Conservation (phyloP, 2,888 invertebrate genomes). For the Pammene fasciana region DNA sequence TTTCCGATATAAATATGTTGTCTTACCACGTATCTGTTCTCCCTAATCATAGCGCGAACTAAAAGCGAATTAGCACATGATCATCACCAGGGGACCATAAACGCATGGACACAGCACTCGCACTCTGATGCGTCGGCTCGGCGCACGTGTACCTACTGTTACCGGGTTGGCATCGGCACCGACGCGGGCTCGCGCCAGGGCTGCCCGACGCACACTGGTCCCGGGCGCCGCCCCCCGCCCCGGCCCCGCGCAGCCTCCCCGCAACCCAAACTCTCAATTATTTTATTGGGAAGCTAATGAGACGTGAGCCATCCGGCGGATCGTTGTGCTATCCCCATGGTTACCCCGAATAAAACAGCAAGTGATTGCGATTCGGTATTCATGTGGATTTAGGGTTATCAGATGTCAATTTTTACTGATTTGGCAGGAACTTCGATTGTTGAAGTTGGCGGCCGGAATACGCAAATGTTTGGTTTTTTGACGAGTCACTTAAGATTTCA, state of each 20-base stretch:
- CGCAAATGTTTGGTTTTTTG: background rate
- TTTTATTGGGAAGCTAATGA: conserved; percentile 82
- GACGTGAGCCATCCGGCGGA: conserved; percentile 70
- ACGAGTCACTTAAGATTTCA: too few relatives aligned
- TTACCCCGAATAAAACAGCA: conserved; percentile 52
- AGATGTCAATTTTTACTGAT: background rate
- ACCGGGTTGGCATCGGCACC: conserved; percentile 51
- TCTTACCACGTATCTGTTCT: conserved; percentile 26
- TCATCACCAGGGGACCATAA: conserved; percentile 8
- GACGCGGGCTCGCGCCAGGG: conserved; percentile 70
- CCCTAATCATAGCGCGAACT: conserved; percentile 9
- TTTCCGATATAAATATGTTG: background rate
- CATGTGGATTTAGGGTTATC: conserved; percentile 15
- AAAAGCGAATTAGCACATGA: background rate
- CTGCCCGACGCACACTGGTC: conserved; percentile 76
- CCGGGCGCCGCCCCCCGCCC: conserved; percentile 58
- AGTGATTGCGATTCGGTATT: conserved; percentile 31
- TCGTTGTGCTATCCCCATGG: conserved; percentile 61
- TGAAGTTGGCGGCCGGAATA: background rate
- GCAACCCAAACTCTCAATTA: conserved; percentile 79
- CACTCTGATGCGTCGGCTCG: conserved; percentile 25
- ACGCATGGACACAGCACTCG: conserved; percentile 14
- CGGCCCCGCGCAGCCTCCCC: conserved; percentile 54
- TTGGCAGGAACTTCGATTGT: too few relatives aligned
- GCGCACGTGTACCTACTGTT: conserved; percentile 47